Conservation (phyloP, 2,113 vertebrate genomes). For the Siphamia tubifer region DNA sequence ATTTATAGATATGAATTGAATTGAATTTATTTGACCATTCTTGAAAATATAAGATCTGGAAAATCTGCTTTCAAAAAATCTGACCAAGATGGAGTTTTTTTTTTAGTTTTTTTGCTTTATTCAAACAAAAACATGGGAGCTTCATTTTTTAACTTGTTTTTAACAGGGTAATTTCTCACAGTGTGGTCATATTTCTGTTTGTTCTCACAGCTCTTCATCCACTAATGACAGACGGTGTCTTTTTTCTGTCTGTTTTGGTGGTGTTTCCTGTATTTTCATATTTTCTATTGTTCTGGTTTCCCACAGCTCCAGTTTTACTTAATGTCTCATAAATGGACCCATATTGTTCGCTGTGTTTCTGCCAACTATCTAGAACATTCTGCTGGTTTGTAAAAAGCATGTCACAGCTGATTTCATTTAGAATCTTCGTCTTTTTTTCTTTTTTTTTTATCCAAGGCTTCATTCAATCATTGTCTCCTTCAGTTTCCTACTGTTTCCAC, state of each 20-base stretch:
- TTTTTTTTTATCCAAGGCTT: not conserved
- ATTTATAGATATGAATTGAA: no score
- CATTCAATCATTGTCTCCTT: not conserved
- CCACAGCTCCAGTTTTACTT: slow-evolving; percentile 38
- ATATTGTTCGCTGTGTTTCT: slow-evolving; percentile 48
- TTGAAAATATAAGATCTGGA: no score
- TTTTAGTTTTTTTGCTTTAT: no score
- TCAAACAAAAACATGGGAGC: no score
- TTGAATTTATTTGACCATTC: no score
- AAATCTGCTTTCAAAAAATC: no score
- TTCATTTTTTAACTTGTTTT: no score
- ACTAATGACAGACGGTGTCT: slow-evolving; percentile 11
- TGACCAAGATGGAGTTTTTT: no score
- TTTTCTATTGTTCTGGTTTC: slow-evolving; percentile 39
- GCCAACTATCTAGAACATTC: slow-evolving; percentile 27
- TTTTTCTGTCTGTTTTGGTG: slow-evolving; percentile 39
- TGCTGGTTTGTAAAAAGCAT: slow-evolving; percentile 8
- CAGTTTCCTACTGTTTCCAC: not conserved
- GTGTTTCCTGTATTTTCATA: slow-evolving; percentile 34
- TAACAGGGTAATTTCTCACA: slow-evolving; percentile 3
- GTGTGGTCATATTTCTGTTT: slow-evolving; percentile 15
- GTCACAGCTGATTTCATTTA: not conserved
- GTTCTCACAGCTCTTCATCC: slow-evolving; percentile 15
- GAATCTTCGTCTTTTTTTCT: not conserved
- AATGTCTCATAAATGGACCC: slow-evolving; percentile 45